These are phyloP conservation scores for Hirundichthys speculiger DNA, from an alignment of 2,113 vertebrate species.

Conservation along the genomic window DNA sequence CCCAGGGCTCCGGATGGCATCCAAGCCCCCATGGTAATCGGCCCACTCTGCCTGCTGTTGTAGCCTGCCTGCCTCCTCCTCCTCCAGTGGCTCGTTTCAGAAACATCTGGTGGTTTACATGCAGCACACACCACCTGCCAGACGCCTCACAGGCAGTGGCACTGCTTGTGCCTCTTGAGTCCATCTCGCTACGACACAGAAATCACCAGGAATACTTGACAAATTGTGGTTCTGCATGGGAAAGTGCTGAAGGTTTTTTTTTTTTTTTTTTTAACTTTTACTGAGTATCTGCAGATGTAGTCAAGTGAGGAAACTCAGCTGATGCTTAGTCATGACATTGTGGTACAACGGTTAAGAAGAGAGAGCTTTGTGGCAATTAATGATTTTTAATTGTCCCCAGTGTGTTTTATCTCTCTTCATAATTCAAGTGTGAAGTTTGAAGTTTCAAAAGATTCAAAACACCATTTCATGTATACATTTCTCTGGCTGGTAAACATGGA, in stretches of 20 bases:
- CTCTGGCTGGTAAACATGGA: conserved; percentile 67
- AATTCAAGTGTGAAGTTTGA: neutral
- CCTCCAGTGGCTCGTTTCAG: conserved; percentile 79
- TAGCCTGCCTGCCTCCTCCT: conserved; percentile 71
- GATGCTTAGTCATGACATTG: conserved; percentile 44
- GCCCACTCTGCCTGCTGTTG: conserved; percentile 80
- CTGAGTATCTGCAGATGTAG: conserved; percentile 33
- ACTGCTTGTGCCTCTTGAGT: conserved; percentile 60
- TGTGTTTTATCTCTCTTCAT: conserved; percentile 8
- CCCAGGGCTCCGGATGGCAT: conserved; percentile 80
- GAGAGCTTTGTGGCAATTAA: neutral
- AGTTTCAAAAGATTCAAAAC: conserved; percentile 4
- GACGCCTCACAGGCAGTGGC: conserved; percentile 75
- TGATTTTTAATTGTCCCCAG: conserved; percentile 1
- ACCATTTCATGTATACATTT: conserved; percentile 4
- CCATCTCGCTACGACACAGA: conserved; percentile 50
- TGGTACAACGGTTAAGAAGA: conserved; percentile 18
- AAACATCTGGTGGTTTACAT: conserved; percentile 83
- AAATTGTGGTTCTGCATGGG: conserved; percentile 19
- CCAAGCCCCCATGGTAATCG: conserved; percentile 81
- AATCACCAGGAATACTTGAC: conserved; percentile 46
- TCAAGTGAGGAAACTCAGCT: conserved; percentile 7
- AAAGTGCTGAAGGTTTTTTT: conserved; percentile 9
- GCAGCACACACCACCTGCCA: conserved; percentile 80
- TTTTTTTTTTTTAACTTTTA: conserved; percentile 24